Evolutionary conservation across 2,113 vertebrate genomes (phyloP), one percentile per base, ranked within the genome.

Genomic region (Tachycineta bicolor): DNA sequence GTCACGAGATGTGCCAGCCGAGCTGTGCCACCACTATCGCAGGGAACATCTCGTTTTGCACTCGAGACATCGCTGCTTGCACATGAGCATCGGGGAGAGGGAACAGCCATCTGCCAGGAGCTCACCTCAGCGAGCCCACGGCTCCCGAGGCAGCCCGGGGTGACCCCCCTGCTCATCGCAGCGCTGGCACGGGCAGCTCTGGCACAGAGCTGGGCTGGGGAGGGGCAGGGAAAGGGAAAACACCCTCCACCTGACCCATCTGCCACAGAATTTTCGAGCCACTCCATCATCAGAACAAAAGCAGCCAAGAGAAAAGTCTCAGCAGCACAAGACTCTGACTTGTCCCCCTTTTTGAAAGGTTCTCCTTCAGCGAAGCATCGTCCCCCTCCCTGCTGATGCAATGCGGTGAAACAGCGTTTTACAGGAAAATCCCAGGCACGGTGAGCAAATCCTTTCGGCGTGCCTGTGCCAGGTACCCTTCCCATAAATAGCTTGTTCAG

Each of bases 401-500:
- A 74, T 31, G 49, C 70, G 5, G 3, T 19, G 52, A 26, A 84
- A 85, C 26, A 71, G 18, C 56, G 10, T 26, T 85, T 43, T 5
- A n/a, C 49, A 56, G 14, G 3, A 62, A 81, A 86, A 83, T 22
- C 90, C 59, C 84, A 69, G 67, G 70, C 74, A 71, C 13, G 15
- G 2, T 2, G 2, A 87, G 78, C 56, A 91, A 86, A 95, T 41
- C 93, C 89, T 9, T 2, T 18, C 13, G 3, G 75, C 2, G 1
- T 0, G 14, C 37, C 56, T 1, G 49, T 94, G 93, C 93, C 90
- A 85, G 93, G 95, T 93, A 96, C 90, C 70, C 80, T 91, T 83
- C 92, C 96, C 85, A 68, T 53, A 93, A 96, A 94, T n/a, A 94
- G 88, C 90, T 46, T 6, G 16, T 29, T 71, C 78, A 47, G 87